These are phyloP conservation scores for Agrilus planipennis DNA, from an alignment of 1,140 invertebrate species.

Conservation along the genomic window DNA sequence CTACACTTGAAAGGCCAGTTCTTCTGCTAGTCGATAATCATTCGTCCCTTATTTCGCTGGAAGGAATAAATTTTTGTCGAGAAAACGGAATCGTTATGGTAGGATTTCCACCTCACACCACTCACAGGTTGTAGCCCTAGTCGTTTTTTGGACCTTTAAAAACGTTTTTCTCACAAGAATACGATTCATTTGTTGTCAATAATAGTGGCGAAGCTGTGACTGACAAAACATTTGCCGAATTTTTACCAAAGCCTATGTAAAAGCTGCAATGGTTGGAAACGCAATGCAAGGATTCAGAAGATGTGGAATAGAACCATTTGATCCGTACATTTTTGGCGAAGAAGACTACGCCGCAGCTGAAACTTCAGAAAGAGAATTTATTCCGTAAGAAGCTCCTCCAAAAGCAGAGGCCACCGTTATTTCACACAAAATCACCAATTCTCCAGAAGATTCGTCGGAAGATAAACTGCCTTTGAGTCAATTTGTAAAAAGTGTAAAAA, in stretches of 20 bases:
- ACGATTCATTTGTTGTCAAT: constrained; percentile 8
- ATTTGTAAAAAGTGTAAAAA: no score
- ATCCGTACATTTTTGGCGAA: constrained; percentile 3
- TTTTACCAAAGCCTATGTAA: constrained; percentile 4
- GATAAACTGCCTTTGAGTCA: no score
- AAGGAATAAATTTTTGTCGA: constrained; percentile 13
- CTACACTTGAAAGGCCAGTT: constrained; percentile 11
- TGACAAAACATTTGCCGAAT: constrained; percentile 6
- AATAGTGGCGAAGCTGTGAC: constrained; percentile 11
- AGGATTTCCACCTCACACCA: constrained; percentile 24
- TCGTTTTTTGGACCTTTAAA: constrained; percentile 23
- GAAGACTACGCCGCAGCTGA: constrained; percentile 6
- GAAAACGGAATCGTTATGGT: constrained; percentile 13
- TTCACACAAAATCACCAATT: no score
- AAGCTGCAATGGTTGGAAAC: constrained; percentile 2
- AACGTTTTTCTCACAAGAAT: constrained; percentile 8
- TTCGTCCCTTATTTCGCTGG: constrained; percentile 13
- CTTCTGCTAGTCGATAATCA: constrained; percentile 24
- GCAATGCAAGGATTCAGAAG: constrained; percentile 2
- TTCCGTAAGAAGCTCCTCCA: no score
- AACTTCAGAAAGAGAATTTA: constrained; percentile 1
- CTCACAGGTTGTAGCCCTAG: constrained; percentile 23
- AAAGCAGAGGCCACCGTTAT: no score
- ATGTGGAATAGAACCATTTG: constrained; percentile 8
- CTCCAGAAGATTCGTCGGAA: no score